Evolutionary conservation across 2,797 vertebrate genomes (phyloP).

Genomic region (Valencia hispanica): DNA sequence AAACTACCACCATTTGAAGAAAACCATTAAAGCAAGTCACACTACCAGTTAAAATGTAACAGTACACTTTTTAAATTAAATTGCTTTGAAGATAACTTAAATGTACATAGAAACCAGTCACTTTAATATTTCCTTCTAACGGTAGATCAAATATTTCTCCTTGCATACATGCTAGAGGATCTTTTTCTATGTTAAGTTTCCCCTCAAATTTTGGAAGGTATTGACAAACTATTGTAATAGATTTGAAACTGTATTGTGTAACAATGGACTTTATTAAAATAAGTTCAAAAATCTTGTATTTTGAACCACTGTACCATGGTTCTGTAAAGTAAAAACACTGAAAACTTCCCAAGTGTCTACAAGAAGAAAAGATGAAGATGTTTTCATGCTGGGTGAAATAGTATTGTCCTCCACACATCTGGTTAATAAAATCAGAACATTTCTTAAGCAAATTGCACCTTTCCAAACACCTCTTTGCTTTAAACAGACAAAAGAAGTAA

Average conservation of each 20-base stretch:
- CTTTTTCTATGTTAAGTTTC: constrained; percentile 57
- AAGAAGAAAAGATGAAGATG: constrained; percentile 19
- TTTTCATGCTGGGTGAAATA: constrained; percentile 32
- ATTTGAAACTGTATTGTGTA: constrained; percentile 22
- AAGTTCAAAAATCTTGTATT: constrained; percentile 29
- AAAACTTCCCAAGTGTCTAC: constrained; percentile 24
- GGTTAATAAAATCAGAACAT: constrained; percentile 17
- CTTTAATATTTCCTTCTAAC: constrained; percentile 23
- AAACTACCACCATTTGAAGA: constrained; percentile 98
- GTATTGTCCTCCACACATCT: constrained; percentile 24
- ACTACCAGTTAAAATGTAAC: constrained; percentile 46
- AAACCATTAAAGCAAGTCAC: constrained; percentile 85
- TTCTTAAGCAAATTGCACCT: constrained; percentile 33
- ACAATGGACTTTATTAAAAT: constrained; percentile 67
- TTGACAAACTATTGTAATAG: neutral
- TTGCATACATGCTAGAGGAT: constrained; percentile 14
- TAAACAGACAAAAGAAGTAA: constrained; percentile 36
- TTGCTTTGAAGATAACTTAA: constrained; percentile 21
- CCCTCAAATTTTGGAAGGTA: constrained; percentile 5
- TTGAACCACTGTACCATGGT: constrained; percentile 18
- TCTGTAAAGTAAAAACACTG: constrained; percentile 37
- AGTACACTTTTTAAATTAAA: neutral
- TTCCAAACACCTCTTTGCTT: constrained; percentile 13
- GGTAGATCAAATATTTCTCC: constrained; percentile 27
- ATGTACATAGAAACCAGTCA: constrained; percentile 57